phyloP scores from a whole-genome alignment of 2,797 vertebrate species.

The Odontamblyopus rebecca region DNA sequence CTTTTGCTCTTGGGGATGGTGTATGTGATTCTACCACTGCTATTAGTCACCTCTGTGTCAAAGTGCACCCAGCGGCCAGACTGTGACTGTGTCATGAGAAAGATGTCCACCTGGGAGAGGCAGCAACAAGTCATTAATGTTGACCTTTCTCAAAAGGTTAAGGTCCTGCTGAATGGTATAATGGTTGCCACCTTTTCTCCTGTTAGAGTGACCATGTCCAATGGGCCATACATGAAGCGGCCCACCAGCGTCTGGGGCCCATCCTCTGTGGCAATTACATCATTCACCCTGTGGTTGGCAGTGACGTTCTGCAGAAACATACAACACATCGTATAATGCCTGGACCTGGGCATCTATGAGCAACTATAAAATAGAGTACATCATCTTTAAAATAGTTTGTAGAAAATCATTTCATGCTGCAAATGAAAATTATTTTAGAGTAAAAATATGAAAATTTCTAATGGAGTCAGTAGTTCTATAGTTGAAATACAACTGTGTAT shows the following conservation, averaged over 20 bases:
- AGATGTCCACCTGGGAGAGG: slow-evolving; percentile 86
- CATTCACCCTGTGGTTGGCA: slow-evolving; percentile 94
- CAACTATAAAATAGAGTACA: background rate
- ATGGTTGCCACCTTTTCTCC: slow-evolving; percentile 89
- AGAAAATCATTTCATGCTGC: background rate
- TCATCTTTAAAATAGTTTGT: background rate
- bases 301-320: slow-evolving; percentile 86
- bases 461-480: background rate
- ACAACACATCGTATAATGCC: background rate
- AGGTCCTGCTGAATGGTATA: background rate
- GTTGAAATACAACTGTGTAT: background rate
- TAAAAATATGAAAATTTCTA: background rate
- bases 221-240: slow-evolving; percentile 97
- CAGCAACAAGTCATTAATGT: background rate
- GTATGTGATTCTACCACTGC: slow-evolving; percentile 90
- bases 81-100: slow-evolving; percentile 92
- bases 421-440: background rate
- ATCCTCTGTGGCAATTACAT: slow-evolving; percentile 90
- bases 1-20: slow-evolving; percentile 89
- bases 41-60: slow-evolving; percentile 95
- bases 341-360: background rate
- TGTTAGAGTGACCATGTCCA: slow-evolving; percentile 98
- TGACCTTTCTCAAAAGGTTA: slow-evolving; percentile 4
- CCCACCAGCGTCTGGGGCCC: slow-evolving; percentile 91
- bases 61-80: slow-evolving; percentile 94